Evolutionary conservation across 2,888 invertebrate genomes (phyloP).

Genomic region (Exephanes ischioxanthus): DNA sequence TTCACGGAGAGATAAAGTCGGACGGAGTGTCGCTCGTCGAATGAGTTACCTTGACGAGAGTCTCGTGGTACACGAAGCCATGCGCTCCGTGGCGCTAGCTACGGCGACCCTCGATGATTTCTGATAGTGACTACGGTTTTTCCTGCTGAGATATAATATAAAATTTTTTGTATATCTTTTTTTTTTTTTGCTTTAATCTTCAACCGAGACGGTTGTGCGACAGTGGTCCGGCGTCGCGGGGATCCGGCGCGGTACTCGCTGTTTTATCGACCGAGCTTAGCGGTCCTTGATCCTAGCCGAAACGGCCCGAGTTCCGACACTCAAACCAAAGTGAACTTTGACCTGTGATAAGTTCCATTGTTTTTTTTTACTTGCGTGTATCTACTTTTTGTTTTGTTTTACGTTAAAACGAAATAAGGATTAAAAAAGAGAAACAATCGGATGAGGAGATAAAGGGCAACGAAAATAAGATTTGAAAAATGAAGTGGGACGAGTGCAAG

Average conservation of each 20-base stretch:
- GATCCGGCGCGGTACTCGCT: slow-evolving; percentile 29
- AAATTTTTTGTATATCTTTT: neutral
- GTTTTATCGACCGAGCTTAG: slow-evolving; percentile 54
- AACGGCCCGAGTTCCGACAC: neutral
- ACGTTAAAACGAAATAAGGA: neutral
- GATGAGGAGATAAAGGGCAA: neutral
- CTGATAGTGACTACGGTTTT: neutral
- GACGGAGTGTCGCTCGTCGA: neutral
- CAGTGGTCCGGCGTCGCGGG: neutral
- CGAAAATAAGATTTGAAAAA: slow-evolving; percentile 33
- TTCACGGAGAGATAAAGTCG: neutral
- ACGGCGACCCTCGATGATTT: slow-evolving; percentile 10
- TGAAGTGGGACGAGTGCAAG: slow-evolving; percentile 61
- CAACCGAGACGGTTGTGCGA: neutral
- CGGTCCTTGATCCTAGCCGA: slow-evolving; percentile 10
- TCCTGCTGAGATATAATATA: neutral
- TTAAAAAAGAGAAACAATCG: neutral
- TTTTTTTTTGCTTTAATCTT: neutral
- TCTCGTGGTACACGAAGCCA: slow-evolving; percentile 4
- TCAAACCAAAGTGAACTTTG: slow-evolving; percentile 34
- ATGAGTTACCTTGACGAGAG: slow-evolving; percentile 1
- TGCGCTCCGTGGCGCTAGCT: neutral
- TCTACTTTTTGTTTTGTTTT: neutral
- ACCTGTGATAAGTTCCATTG: slow-evolving; percentile 37
- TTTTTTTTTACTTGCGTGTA: neutral